Conservation (phyloP, 2,888 invertebrate species). For the Odontomyia ornata region DNA sequence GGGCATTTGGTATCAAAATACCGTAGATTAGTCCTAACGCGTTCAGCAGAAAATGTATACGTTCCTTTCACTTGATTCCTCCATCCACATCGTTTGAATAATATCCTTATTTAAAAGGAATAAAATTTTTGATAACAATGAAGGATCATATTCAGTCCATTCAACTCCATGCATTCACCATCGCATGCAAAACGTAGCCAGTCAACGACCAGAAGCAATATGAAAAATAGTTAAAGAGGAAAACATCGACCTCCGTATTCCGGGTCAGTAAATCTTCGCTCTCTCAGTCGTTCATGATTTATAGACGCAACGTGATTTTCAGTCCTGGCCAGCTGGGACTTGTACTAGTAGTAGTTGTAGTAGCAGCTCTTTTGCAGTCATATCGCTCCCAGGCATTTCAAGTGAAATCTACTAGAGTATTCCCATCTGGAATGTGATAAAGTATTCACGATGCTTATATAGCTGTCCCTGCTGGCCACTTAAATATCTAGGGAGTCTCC, state of each 20-base stretch:
- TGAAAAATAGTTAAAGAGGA: not conserved
- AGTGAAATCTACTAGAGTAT: not conserved
- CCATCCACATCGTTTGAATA: not conserved
- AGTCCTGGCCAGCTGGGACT: not conserved
- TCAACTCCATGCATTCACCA: not conserved
- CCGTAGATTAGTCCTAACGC: too few species aligned
- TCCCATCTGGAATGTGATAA: not conserved
- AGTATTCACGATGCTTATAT: not conserved
- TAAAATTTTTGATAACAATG: not conserved
- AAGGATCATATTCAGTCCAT: not conserved
- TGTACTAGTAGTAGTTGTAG: not conserved
- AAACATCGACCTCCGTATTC: constrained; percentile 8
- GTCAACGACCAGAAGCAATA: not conserved
- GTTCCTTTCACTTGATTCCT: too few species aligned
- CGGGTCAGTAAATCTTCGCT: constrained; percentile 13
- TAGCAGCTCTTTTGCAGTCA: not conserved
- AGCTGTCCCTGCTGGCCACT: not conserved
- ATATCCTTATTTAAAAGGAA: not conserved
- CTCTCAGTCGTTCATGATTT: constrained; percentile 15
- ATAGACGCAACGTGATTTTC: constrained; percentile 27
- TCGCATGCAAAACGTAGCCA: too few species aligned
- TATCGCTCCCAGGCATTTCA: not conserved
- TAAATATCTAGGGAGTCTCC: constrained; percentile 16
- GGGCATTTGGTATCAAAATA: too few species aligned
- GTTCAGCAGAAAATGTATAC: too few species aligned